Percentiles rank a stretch among this genome's conserved stretches.
Evolutionary conservation across 2,113 vertebrate species (phyloP).

Genomic region (Chionis minor): DNA sequence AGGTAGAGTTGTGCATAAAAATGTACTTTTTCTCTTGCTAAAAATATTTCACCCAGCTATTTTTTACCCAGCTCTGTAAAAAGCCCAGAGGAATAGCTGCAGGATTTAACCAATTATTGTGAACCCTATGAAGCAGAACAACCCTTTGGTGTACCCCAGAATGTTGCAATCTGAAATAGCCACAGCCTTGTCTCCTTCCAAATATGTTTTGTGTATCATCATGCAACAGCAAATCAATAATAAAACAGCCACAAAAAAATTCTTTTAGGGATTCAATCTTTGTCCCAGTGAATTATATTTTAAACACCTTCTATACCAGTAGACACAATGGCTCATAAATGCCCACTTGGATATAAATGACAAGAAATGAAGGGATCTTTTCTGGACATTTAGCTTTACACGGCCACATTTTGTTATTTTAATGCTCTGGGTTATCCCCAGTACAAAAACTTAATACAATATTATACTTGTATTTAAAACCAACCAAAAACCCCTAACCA

Average conservation of each 20-base stretch:
- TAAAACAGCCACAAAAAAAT: not conserved
- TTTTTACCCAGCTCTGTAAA: too few species aligned
- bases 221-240: not conserved
- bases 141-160: not conserved
- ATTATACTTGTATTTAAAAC: not conserved
- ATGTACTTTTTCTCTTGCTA: slow-evolving; percentile 3
- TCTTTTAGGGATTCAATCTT: not conserved
- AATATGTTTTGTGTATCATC: not conserved
- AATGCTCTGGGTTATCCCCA: not conserved
- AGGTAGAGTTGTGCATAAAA: slow-evolving; percentile 26
- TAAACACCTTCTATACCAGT: not conserved
- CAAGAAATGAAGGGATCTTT: not conserved
- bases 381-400: not conserved
- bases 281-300: not conserved
- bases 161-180: not conserved
- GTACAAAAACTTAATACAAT: not conserved
- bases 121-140: not conserved
- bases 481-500: not conserved
- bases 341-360: not conserved
- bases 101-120: not conserved
- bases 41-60: slow-evolving; percentile 2
- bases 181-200: not conserved
- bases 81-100: not conserved
- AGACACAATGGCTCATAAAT: not conserved
- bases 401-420: not conserved